Evolutionary conservation across 2,888 invertebrate genomes (phyloP).

Genomic region (Pecten maximus): DNA sequence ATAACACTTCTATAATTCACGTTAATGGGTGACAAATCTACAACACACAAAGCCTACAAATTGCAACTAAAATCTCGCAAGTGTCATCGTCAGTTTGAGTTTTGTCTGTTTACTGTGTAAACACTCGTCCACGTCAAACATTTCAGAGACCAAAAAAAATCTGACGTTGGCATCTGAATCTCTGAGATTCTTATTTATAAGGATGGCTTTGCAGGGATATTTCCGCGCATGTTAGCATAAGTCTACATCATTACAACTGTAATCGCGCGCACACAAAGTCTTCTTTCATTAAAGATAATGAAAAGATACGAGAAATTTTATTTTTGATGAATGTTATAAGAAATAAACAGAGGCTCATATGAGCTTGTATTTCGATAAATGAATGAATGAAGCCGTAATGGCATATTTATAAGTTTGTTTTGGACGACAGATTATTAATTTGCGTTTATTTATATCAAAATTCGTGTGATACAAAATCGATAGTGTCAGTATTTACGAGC

Average conservation of each 20-base stretch:
- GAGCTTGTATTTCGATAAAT: too few species aligned
- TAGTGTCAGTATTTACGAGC: not conserved
- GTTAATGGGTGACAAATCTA: not conserved
- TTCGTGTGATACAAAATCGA: too few species aligned
- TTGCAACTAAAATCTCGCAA: not conserved
- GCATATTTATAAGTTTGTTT: too few species aligned
- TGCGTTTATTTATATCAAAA: not conserved
- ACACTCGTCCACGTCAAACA: not conserved
- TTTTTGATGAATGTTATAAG: too few species aligned
- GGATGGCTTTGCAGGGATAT: not conserved
- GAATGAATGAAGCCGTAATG: too few species aligned
- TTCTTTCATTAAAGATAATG: not conserved
- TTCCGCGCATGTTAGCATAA: not conserved
- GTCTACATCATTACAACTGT: not conserved
- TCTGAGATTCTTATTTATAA: not conserved
- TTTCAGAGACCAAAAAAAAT: not conserved
- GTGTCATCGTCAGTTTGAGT: not conserved
- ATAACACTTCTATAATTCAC: not conserved
- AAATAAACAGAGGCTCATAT: too few species aligned
- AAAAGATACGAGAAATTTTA: not conserved
- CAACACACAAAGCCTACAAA: not conserved
- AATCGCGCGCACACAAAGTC: not conserved
- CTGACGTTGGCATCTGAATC: not conserved
- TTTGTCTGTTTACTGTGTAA: not conserved
- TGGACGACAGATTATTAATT: not conserved